Evolutionary conservation across 2,797 vertebrate genomes (phyloP).

Genomic region (Pipistrellus pygmaeus): DNA sequence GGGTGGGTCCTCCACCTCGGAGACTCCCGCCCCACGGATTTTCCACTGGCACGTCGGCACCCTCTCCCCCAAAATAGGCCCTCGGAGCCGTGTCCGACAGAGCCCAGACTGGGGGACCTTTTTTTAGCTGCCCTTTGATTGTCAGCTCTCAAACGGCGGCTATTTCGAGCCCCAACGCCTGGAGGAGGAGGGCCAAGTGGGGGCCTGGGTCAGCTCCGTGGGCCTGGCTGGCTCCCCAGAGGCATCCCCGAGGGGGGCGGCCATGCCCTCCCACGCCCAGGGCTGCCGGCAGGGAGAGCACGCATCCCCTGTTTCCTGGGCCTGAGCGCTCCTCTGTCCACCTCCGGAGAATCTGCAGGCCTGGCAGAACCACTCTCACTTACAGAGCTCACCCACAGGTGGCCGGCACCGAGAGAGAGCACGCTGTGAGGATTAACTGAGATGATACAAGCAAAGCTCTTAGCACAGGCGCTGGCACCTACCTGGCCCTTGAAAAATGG

Average conservation of each 20-base stretch:
- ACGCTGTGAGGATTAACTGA: not conserved
- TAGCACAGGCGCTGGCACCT: not conserved
- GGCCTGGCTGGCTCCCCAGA: conserved; percentile 70
- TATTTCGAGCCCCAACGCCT: conserved; percentile 91
- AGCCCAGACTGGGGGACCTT: conserved; percentile 91
- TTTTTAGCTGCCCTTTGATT: conserved; percentile 96
- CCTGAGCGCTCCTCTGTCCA: not conserved
- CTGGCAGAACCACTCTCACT: conserved; percentile 28
- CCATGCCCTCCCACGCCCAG: not conserved
- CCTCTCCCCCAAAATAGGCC: conserved; percentile 93
- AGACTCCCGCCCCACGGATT: conserved; percentile 77
- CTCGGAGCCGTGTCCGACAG: conserved; percentile 89
- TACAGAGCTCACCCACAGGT: not conserved
- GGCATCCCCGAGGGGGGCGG: conserved; percentile 64
- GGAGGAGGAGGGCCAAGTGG: conserved; percentile 89
- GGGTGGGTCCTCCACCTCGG: conserved; percentile 26
- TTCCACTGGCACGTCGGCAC: conserved; percentile 91
- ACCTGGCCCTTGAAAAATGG: not conserved
- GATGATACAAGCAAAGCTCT: conserved; percentile 34
- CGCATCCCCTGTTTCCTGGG: not conserved
- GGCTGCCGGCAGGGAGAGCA: not conserved
- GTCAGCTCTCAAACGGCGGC: conserved; percentile 90
- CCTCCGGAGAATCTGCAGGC: conserved; percentile 58
- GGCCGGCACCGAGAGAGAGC: not conserved
- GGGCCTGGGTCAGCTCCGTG: conserved; percentile 82